Evolutionary conservation across 1,140 invertebrate species (phyloP).

Genomic region (Ditylenchus dipsaci): DNA sequence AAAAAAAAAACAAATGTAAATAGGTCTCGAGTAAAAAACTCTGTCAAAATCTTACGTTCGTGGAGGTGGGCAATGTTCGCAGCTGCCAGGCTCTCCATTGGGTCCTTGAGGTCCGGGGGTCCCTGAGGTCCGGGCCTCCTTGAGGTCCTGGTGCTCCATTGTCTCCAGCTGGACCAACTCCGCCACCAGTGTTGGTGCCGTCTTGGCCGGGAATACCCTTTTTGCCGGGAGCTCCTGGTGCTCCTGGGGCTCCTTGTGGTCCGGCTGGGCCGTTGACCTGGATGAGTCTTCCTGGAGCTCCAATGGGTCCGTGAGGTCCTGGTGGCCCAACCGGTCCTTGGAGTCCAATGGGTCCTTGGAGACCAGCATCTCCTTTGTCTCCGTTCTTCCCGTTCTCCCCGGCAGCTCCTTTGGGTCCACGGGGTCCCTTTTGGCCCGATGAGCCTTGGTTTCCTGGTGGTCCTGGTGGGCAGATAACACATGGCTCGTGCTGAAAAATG

Average conservation of each 20-base stretch:
- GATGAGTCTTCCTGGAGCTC: conserved; percentile 44
- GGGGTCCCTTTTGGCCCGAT: conserved; percentile 54
- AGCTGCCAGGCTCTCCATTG: conserved; percentile 36
- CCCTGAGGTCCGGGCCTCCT: conserved; percentile 42
- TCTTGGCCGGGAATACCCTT: conserved; percentile 40
- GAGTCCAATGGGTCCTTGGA: conserved; percentile 36
- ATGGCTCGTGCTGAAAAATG: conserved; percentile 42
- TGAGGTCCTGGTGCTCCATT: conserved; percentile 42
- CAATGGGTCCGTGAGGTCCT: conserved; percentile 48
- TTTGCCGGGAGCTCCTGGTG: conserved; percentile 45
- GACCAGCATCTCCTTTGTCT: conserved; percentile 47
- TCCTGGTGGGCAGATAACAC: conserved; percentile 56
- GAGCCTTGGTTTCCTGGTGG: conserved; percentile 45
- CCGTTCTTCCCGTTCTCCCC: conserved; percentile 47
- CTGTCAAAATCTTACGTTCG: conserved; percentile 21
- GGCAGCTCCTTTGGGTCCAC: conserved; percentile 52
- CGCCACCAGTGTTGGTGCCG: conserved; percentile 40
- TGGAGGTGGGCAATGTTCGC: conserved; percentile 43
- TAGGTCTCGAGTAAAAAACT: too few relatives aligned
- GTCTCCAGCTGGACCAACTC: conserved; percentile 31
- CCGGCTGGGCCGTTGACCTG: conserved; percentile 56
- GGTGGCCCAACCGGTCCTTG: conserved; percentile 41
- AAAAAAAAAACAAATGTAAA: too few relatives aligned
- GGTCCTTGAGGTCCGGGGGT: conserved; percentile 24
- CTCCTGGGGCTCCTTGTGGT: conserved; percentile 40